Evolutionary conservation across 2,113 vertebrate genomes (phyloP), one percentile per base, ranked within the genome.

Genomic region (Mionectes macconnelli): DNA sequence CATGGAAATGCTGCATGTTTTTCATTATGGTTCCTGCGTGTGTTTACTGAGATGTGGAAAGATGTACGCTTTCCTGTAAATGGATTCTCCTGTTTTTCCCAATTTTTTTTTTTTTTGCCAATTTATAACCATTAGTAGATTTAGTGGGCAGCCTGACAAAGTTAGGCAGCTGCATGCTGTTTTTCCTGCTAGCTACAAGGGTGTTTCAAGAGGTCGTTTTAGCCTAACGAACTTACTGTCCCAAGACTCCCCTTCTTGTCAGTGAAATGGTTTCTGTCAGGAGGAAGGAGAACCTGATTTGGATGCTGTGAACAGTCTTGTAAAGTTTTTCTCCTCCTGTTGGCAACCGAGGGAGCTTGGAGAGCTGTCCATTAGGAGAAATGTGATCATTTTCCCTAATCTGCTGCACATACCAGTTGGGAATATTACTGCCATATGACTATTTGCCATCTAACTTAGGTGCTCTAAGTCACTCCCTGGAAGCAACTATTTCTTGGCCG

Each of bases 221-320:
- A 93, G 89, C 92, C 87, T 94, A 87, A 91, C 87, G 90, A 94
- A 87, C 78, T 89, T 93, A 23, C 52, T 93, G 53, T 90, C 67
- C 88, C 67, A 67, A 76, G 75, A 83, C 59, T 90, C 69, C 40
- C 12, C 1, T 11, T 87, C 21, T 42, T 85, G 63, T 95, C 78
- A 83, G 75, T 45, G 44, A 82, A 94, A 94, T 92, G n/a, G 28
- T 76, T 95, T 87, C 78, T 62, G 85, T 87, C 70, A 68, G 78
- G 74, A 89, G 66, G 24, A 89, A 27, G 23, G 20, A 77, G 50
- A 83, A 33, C 37, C 91, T 8, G 4, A 45, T 39, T 83, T 88
- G 40, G 55, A 88, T 2, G 2, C 37, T 90, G 53, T 56, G 55
- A 95, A 70, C 15, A 0, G 0, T 50, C 60, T 75, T 33, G 8